Evolutionary conservation across 2,888 invertebrate genomes (phyloP).

Genomic region (Trimorus sp.): DNA sequence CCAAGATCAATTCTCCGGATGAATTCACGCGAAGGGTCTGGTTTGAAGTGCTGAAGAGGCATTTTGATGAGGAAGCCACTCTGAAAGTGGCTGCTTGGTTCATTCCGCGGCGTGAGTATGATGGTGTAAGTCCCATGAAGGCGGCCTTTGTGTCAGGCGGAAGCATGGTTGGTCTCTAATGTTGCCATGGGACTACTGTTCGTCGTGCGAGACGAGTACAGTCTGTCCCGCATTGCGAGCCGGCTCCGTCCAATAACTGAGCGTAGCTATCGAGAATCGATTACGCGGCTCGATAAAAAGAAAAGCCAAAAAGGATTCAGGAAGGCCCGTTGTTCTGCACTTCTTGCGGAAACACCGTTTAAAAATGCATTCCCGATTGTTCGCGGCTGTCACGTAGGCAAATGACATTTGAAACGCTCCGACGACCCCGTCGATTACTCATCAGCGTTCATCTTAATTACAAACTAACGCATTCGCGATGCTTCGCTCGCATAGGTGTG

Average conservation of each 20-base stretch:
- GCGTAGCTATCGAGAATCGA: slow-evolving; percentile 67
- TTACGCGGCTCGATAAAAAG: slow-evolving; percentile 59
- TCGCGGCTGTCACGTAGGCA: slow-evolving; percentile 51
- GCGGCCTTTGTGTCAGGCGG: slow-evolving; percentile 78
- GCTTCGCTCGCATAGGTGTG: no score
- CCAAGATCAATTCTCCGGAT: slow-evolving; percentile 50
- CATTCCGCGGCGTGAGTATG: slow-evolving; percentile 56
- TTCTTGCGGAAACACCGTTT: slow-evolving; percentile 56
- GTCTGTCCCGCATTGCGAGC: slow-evolving; percentile 46
- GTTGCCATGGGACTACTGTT: slow-evolving; percentile 67
- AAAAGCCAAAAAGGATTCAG: slow-evolving; percentile 51
- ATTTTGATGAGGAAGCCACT: slow-evolving; percentile 66
- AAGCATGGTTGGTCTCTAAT: slow-evolving; percentile 79
- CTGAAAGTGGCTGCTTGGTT: slow-evolving; percentile 58
- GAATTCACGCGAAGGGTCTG: slow-evolving; percentile 61
- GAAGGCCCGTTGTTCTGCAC: slow-evolving; percentile 50
- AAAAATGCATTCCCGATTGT: slow-evolving; percentile 60
- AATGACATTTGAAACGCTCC: slow-evolving; percentile 49
- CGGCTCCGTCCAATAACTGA: slow-evolving; percentile 60
- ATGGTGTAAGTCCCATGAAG: slow-evolving; percentile 75
- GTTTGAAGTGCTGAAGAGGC: slow-evolving; percentile 59
- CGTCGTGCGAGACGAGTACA: slow-evolving; percentile 63
- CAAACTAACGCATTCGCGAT: background rate
- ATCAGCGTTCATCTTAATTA: background rate
- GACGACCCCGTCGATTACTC: slow-evolving; percentile 9